Conservation (phyloP, 1,140 invertebrate genomes). For the Stegodyphus dumicola region DNA sequence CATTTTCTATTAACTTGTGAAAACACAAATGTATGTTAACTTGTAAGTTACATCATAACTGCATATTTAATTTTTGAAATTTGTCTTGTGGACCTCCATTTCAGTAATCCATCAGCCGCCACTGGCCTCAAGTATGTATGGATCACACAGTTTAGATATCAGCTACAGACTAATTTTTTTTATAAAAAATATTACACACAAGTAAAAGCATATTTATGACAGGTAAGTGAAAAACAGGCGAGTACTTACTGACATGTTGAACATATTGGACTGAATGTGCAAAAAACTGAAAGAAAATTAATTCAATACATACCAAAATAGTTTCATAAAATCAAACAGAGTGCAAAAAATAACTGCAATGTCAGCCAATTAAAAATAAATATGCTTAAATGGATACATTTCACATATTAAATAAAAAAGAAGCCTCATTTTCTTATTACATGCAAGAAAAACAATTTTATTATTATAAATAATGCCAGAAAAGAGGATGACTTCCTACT, state of each 20-base stretch:
- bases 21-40: no score
- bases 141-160: no score
- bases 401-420: not conserved
- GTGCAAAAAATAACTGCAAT: constrained; percentile 63
- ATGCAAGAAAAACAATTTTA: no score
- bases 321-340: constrained; percentile 49
- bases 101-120: no score
- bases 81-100: no score
- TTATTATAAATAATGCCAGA: no score
- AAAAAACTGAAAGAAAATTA: constrained; percentile 85
- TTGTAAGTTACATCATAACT: no score
- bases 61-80: no score
- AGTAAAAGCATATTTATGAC: not conserved
- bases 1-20: no score
- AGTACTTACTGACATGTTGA: constrained; percentile 83
- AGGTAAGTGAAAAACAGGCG: not conserved
- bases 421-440: no score
- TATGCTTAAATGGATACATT: not conserved
- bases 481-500: no score
- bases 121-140: no score
- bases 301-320: constrained; percentile 17
- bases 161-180: not conserved
- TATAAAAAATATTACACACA: not conserved
- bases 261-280: constrained; percentile 96
- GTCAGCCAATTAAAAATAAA: not conserved